Evolutionary conservation across 2,113 vertebrate species (phyloP).

Genomic region (Columba livia): DNA sequence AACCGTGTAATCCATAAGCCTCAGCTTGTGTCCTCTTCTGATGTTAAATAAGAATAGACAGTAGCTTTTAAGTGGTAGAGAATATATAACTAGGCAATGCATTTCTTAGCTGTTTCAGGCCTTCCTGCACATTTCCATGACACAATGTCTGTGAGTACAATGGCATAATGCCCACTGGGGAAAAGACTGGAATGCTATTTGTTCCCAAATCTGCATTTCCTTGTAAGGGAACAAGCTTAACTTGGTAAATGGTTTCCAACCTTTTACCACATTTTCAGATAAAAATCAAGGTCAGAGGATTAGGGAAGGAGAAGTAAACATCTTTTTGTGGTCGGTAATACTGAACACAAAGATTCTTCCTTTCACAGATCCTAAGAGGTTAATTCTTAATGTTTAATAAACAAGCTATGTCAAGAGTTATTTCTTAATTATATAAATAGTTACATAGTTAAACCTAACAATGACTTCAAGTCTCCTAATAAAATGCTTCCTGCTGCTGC

Average conservation of each 20-base stretch:
- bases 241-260: slow-evolving; percentile 21
- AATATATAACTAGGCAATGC: background rate
- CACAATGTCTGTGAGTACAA: slow-evolving; percentile 54
- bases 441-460: slow-evolving; percentile 13
- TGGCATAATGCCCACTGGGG: slow-evolving; percentile 60
- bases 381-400: background rate
- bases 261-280: slow-evolving; percentile 36
- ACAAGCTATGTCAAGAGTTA: background rate
- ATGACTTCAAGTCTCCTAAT: background rate
- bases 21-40: background rate
- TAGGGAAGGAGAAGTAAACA: background rate
- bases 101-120: slow-evolving; percentile 41
- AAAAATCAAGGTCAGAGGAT: background rate
- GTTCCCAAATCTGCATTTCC: slow-evolving; percentile 52
- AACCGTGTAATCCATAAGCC: background rate
- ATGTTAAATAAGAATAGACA: background rate
- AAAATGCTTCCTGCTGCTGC: background rate
- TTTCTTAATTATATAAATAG: slow-evolving; percentile 6
- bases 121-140: slow-evolving; percentile 55
- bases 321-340: background rate
- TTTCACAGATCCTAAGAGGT: background rate
- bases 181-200: slow-evolving; percentile 61
- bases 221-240: slow-evolving; percentile 51
- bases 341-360: background rate
- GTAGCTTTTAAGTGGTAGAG: background rate